Evolutionary conservation across 2,797 vertebrate species (phyloP).

Genomic region (Cynopterus sphinx): DNA sequence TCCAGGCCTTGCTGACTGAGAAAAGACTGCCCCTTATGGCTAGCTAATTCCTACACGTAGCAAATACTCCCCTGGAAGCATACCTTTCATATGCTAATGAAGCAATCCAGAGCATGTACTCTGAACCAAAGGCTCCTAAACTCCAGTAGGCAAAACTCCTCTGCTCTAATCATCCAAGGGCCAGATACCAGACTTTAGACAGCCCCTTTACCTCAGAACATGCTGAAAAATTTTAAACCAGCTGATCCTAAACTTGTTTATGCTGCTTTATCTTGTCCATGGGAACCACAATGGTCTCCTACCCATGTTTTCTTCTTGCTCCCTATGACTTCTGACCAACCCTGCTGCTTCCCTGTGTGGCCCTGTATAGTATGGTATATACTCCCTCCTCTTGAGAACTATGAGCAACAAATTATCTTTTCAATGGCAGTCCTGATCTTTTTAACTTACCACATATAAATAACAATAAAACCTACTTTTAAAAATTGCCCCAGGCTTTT

Average conservation of each 20-base stretch:
- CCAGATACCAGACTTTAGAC: not conserved
- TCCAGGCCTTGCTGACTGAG: not conserved
- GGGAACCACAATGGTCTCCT: not conserved
- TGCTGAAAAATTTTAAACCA: not conserved
- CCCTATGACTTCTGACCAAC: not conserved
- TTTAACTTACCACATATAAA: not conserved
- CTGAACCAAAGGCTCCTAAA: not conserved
- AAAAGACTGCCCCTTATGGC: not conserved
- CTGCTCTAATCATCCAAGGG: not conserved
- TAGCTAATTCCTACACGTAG: not conserved
- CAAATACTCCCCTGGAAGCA: not conserved
- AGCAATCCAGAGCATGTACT: too few species aligned
- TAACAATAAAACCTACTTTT: not conserved
- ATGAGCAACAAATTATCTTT: not conserved
- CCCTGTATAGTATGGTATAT: too few species aligned
- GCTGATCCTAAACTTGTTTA: not conserved
- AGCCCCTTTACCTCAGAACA: not conserved
- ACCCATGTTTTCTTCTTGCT: not conserved
- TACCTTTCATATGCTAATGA: not conserved
- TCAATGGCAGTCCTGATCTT: not conserved
- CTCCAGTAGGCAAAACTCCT: not conserved
- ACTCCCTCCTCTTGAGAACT: not conserved
- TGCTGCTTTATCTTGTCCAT: not conserved
- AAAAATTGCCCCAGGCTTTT: not conserved
- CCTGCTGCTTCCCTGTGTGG: not conserved